Evolutionary conservation across 2,113 vertebrate genomes (phyloP).

Genomic region (Chloropsis hardwickii): DNA sequence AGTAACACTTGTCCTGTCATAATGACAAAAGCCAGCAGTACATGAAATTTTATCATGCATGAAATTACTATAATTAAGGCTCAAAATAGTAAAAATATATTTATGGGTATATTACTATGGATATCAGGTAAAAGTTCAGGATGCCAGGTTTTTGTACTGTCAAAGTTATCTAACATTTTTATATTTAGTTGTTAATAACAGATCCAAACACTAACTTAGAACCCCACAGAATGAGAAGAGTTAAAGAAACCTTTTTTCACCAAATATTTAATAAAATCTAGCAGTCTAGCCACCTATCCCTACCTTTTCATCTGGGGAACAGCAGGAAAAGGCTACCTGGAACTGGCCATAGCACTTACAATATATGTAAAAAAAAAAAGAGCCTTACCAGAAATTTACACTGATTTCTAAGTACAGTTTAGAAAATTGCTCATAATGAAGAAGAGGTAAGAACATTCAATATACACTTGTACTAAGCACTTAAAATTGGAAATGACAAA

Average conservation of each 20-base stretch:
- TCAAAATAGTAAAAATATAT: neutral
- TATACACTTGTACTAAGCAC: neutral
- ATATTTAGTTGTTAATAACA: neutral
- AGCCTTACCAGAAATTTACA: neutral
- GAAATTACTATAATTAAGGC: neutral
- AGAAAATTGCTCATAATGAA: neutral
- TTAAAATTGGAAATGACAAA: neutral
- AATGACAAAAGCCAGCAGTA: neutral
- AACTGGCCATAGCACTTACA: neutral
- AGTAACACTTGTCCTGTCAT: neutral
- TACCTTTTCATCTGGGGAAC: neutral
- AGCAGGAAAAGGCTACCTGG: neutral
- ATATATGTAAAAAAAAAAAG: neutral
- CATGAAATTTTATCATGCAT: neutral
- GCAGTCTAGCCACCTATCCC: neutral
- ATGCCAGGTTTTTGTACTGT: neutral
- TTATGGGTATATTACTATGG: neutral
- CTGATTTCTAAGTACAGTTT: neutral
- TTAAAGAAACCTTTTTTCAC: neutral
- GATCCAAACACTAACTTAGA: neutral
- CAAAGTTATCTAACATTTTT: neutral
- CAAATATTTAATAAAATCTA: neutral
- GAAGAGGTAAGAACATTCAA: neutral
- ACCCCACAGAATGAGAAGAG: neutral
- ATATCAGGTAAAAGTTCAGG: neutral